Evolutionary conservation across 2,113 vertebrate species (phyloP).

Genomic region (Hucho hucho): DNA sequence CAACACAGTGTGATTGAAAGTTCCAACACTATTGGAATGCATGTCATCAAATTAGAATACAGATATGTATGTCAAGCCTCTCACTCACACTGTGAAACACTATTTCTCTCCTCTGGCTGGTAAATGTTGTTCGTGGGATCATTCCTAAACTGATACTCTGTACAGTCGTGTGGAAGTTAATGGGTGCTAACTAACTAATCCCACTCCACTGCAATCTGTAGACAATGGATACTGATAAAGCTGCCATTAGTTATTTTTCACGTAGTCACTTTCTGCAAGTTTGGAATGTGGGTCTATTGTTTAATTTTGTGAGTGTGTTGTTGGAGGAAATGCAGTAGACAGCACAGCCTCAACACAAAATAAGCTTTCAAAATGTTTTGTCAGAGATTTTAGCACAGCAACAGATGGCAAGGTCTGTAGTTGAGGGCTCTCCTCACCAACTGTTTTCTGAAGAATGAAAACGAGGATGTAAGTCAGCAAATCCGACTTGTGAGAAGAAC

Average conservation of each 20-base stretch:
- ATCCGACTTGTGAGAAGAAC: not conserved
- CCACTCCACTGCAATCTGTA: not conserved
- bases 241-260: too few species aligned
- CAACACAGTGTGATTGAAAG: not conserved
- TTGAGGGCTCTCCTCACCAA: not conserved
- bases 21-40: not conserved
- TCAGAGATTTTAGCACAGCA: not conserved
- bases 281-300: too few species aligned
- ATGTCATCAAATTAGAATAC: not conserved
- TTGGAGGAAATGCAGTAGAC: not conserved
- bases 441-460: slow-evolving; percentile 7
- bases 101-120: not conserved
- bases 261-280: too few species aligned
- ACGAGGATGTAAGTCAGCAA: not conserved
- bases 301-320: too few species aligned
- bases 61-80: not conserved
- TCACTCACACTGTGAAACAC: not conserved
- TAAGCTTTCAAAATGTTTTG: not conserved
- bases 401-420: slow-evolving; percentile 2
- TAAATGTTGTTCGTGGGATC: not conserved
- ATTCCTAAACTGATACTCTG: not conserved
- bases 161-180: not conserved
- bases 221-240: too few species aligned
- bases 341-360: not conserved
- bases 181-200: not conserved